phyloP scores from a whole-genome alignment of 2,888 invertebrate genomes.

The Zootermopsis nevadensis region DNA sequence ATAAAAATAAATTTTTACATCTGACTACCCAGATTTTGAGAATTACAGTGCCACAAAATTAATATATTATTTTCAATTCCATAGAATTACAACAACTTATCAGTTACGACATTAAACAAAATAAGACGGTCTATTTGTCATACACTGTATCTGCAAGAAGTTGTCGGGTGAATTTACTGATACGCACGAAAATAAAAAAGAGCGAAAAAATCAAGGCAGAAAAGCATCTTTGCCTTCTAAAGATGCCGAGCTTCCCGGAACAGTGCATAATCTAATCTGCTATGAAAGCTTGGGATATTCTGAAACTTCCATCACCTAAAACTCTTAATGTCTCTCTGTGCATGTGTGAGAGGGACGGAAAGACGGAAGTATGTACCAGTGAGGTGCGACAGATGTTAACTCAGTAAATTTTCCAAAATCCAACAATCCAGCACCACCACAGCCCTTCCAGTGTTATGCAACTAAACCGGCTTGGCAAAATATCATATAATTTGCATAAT shows the following conservation, averaged over 20 bases:
- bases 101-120: no score
- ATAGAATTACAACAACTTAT: no score
- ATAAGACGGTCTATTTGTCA: not conserved
- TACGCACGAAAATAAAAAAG: not conserved
- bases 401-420: slow-evolving; percentile 10
- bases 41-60: no score
- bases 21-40: no score
- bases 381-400: slow-evolving; percentile 1
- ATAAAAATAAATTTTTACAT: no score
- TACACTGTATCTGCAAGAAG: not conserved
- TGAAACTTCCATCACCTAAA: not conserved
- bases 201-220: not conserved
- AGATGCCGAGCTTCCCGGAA: not conserved
- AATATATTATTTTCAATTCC: no score
- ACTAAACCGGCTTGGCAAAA: not conserved
- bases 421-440: not conserved
- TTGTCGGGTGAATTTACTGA: not conserved
- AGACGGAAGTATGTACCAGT: not conserved
- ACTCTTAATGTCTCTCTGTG: not conserved
- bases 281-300: not conserved
- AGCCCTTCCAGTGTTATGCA: not conserved
- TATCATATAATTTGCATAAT: not conserved
- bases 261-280: not conserved
- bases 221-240: not conserved
- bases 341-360: not conserved